A percentile compares a stretch with the other conserved stretches of the same genome.
Conservation (phyloP, 2,888 invertebrate genomes). For the Camptogramma bilineatum region DNA sequence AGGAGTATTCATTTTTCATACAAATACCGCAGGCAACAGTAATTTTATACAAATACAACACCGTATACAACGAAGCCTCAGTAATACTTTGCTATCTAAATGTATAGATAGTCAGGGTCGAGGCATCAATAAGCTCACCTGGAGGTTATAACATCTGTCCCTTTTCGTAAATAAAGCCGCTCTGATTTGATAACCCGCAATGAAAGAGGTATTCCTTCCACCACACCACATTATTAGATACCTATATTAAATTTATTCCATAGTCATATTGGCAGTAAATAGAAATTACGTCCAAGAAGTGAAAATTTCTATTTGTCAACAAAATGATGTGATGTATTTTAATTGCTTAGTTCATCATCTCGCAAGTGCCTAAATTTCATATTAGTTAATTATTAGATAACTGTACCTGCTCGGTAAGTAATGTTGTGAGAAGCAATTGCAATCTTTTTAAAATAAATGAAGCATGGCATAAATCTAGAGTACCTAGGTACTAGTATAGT, state of each 20-base stretch:
- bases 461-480: background rate
- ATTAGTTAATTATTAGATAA: no score
- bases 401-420: no score
- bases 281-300: background rate
- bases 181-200: conserved; percentile 40
- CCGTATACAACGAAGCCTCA: conserved; percentile 11
- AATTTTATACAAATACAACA: background rate
- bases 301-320: background rate
- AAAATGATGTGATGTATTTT: no score
- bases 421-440: no score
- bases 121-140: conserved; percentile 41
- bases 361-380: no score
- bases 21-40: no score
- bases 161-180: conserved; percentile 41
- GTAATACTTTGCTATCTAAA: conserved; percentile 5
- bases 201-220: conserved; percentile 23
- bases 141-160: conserved; percentile 43
- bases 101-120: conserved; percentile 6
- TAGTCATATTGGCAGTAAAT: background rate
- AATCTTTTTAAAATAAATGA: no score
- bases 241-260: background rate
- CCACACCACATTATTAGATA: background rate
- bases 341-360: no score
- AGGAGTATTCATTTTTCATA: no score
- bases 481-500: no score